Evolutionary conservation across 2,113 vertebrate species (phyloP).

Genomic region (Prolemur simus): DNA sequence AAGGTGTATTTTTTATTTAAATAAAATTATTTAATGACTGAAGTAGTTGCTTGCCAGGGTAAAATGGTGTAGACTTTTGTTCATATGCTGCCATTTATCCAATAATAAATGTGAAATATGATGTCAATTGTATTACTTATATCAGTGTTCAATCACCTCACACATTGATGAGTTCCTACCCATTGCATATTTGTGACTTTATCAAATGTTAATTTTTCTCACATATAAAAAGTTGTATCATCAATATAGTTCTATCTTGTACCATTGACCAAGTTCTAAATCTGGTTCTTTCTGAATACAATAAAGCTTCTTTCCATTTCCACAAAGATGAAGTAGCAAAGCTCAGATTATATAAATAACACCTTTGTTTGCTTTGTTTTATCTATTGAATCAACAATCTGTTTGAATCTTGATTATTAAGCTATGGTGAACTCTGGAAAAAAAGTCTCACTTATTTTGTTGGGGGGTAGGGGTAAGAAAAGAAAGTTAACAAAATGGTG

Average conservation of each 20-base stretch:
- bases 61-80: not conserved
- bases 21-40: not conserved
- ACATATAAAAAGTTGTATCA: not conserved
- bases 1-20: not conserved
- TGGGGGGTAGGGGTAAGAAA: not conserved
- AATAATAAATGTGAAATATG: not conserved
- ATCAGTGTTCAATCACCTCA: not conserved
- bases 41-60: not conserved
- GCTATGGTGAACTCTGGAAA: not conserved
- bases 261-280: not conserved
- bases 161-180: not conserved
- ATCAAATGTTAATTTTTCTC: not conserved
- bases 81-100: not conserved
- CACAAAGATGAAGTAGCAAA: constrained; percentile 40
- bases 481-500: not conserved
- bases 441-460: not conserved
- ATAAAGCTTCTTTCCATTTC: constrained; percentile 23
- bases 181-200: not conserved
- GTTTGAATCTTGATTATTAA: constrained; percentile 14
- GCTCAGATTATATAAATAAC: constrained; percentile 15
- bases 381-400: not conserved
- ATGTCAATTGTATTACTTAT: not conserved
- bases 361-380: not conserved
- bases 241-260: not conserved
- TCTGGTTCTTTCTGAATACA: not conserved